Percentiles rank a stretch among this genome's conserved stretches.
Evolutionary conservation across 2,888 invertebrate genomes (phyloP).

Genomic region (Cyclophora punctaria): DNA sequence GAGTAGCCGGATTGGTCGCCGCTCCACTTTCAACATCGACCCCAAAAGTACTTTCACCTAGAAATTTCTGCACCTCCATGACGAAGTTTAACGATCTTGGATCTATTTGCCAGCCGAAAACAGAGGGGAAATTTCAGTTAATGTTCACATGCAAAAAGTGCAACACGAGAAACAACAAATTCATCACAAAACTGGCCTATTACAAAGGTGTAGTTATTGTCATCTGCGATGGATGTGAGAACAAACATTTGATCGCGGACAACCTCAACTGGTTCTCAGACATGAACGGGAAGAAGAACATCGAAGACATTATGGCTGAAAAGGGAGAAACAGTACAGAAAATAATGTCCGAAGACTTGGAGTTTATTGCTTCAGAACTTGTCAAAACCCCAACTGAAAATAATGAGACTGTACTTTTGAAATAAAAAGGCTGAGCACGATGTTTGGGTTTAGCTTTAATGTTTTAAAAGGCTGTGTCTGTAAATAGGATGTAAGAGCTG

Average conservation of each 20-base stretch:
- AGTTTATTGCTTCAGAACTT: conserved; percentile 61
- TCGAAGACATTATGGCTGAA: conserved; percentile 90
- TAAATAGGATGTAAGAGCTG: no score
- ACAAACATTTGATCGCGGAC: conserved; percentile 96
- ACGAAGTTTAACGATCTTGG: conserved; percentile 37
- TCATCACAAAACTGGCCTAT: conserved; percentile 90
- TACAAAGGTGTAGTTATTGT: conserved; percentile 94
- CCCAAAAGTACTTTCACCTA: conserved; percentile 46
- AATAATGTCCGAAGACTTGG: conserved; percentile 64
- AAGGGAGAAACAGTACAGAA: conserved; percentile 88
- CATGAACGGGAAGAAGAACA: conserved; percentile 84
- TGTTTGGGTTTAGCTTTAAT: no score
- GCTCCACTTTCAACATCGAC: conserved; percentile 42
- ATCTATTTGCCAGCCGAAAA: conserved; percentile 30
- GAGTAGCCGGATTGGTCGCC: conserved; percentile 34
- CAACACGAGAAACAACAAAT: conserved; percentile 81
- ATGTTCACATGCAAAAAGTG: conserved; percentile 94
- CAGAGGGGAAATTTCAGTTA: conserved; percentile 78
- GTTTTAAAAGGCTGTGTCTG: no score
- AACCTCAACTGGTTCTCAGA: conserved; percentile 96
- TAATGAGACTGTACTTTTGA: conserved; percentile 23
- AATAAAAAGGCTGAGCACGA: conserved; percentile 12
- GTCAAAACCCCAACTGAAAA: conserved; percentile 27
- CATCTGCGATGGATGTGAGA: conserved; percentile 89
- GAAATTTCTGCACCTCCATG: conserved; percentile 43